Evolutionary conservation across 1,140 invertebrate species (phyloP).

Genomic region (Melipona quadrifasciata): DNA sequence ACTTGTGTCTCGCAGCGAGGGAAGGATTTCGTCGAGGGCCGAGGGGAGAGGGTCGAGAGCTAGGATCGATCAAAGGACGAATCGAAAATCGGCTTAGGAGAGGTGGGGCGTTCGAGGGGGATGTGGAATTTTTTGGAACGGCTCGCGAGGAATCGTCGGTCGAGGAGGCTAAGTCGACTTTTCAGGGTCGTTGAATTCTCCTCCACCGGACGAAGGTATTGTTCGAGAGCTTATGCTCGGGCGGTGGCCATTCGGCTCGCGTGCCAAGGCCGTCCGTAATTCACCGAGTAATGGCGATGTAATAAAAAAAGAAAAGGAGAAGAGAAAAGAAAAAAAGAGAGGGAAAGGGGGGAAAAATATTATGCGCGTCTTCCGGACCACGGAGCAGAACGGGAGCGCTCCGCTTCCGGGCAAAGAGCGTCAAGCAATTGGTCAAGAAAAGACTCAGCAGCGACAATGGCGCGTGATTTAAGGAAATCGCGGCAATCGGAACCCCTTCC

Average conservation of each 20-base stretch:
- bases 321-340: constrained; percentile 17
- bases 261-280: constrained; percentile 63
- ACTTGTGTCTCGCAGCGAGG: background rate
- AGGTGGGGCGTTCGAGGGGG: constrained; percentile 1
- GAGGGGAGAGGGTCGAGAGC: background rate
- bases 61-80: background rate
- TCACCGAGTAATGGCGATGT: constrained; percentile 46
- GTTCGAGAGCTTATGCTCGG: constrained; percentile 37
- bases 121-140: constrained; percentile 6
- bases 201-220: constrained; percentile 45
- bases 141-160: background rate
- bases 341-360: constrained; percentile 28
- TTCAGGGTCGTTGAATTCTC: constrained; percentile 54
- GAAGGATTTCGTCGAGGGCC: background rate
- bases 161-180: constrained; percentile 22
- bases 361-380: constrained; percentile 49
- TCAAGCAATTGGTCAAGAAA: background rate
- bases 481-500: background rate
- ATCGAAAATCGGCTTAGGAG: constrained; percentile 44
- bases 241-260: constrained; percentile 38
- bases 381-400: background rate
- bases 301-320: constrained; percentile 48
- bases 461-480: constrained; percentile 16
- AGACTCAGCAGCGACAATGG: background rate
- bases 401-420: too few species aligned